Evolutionary conservation across 1,140 invertebrate genomes (phyloP), one percentile per base, ranked within the genome.

Genomic region (Episyrphus balteatus): DNA sequence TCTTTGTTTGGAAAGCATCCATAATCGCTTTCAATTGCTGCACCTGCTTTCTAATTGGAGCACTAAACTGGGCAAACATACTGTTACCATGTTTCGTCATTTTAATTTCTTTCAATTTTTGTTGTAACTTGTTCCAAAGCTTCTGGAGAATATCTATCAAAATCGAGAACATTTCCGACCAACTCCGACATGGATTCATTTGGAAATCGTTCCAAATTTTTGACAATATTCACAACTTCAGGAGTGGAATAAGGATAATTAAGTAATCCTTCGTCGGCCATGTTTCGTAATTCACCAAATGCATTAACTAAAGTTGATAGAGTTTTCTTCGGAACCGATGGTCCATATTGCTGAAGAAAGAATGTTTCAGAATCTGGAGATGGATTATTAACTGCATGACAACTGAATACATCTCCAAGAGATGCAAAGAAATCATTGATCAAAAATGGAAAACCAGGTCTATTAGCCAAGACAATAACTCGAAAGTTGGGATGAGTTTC

Each of bases 391-490:
- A 98, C 84, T 3, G 90, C 84, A 72, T 97, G 92, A 51, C 92
- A 93, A 56, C 90, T 92, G 61, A 98, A 97, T 5, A 97, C 76
- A 68, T 98, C 94, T 38, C 92, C 90, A 74, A 79, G 31, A 17
- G 88, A 79, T 31, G 86, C 88, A 68, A 95, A 98, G 70, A 98
- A 94, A 63, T 98, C 92, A 66, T 98, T 96, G 41, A 94, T 94
- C 42, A 98, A 76, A 70, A n/a, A n/a, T n/a, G n/a, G n/a, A n/a
- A n/a, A n/a, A n/a, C n/a, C n/a, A n/a, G n/a, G n/a, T n/a, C n/a
- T 98, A 69, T 98, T 98, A 1, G 93, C 94, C 36, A 98, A 68
- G 1, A 98, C 86, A 53, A 98, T 91, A 71, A 93, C 84, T 50
- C 83, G 75, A 60, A 95, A 95, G 58, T 92, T 80, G 13, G 84